Conservation (phyloP, 2,797 vertebrate species). For the Phaenicophaeus curvirostris region DNA sequence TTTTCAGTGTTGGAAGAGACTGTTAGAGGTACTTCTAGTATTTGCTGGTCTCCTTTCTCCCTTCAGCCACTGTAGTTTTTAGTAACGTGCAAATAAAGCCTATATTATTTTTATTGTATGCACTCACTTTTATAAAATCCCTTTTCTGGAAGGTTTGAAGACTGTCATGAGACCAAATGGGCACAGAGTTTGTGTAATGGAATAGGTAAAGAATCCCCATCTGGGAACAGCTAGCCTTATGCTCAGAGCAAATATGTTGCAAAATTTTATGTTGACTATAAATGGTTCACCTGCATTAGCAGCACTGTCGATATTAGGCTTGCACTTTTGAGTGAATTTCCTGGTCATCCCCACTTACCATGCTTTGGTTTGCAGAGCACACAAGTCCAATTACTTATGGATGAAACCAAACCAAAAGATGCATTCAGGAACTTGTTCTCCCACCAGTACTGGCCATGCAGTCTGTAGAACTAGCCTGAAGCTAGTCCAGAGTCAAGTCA, state of each 20-base stretch:
- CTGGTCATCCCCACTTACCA: background rate
- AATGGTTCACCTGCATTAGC: background rate
- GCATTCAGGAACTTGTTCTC: background rate
- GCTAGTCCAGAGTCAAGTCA: background rate
- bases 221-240: background rate
- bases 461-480: background rate
- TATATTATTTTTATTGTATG: background rate
- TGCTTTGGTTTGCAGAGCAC: background rate
- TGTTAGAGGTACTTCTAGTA: background rate
- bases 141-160: background rate
- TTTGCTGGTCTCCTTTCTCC: slow-evolving; percentile 4
- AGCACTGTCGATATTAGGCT: background rate
- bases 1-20: background rate
- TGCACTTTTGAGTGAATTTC: background rate
- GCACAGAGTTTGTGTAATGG: background rate
- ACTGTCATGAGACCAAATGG: background rate
- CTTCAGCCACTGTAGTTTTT: background rate
- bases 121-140: background rate
- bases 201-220: background rate
- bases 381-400: background rate
- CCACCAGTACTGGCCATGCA: background rate
- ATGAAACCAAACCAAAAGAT: background rate
- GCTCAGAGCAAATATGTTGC: background rate
- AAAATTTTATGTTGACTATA: background rate
- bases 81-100: background rate